These are phyloP conservation scores for Gonatopus flavifemur DNA, from an alignment of 1,140 invertebrate species.

Conservation along the genomic window DNA sequence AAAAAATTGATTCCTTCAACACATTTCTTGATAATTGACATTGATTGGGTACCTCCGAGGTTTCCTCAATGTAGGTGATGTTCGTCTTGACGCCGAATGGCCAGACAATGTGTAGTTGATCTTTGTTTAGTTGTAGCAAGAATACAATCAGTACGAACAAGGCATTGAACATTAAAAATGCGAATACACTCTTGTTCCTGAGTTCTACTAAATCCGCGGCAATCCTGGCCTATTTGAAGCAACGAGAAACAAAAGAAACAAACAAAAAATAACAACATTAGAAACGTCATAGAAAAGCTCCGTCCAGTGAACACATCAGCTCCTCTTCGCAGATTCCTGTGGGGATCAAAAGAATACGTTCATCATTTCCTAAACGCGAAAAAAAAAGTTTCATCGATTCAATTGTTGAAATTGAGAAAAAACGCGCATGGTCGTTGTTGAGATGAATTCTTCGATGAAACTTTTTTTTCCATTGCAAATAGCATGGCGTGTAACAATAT, in stretches of 20 bases:
- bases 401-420: slow-evolving; percentile 2
- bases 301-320: slow-evolving; percentile 1
- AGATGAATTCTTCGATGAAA: too few species aligned
- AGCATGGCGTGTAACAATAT: too few species aligned
- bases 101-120: slow-evolving; percentile 93
- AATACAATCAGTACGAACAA: slow-evolving; percentile 98
- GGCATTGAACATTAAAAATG: slow-evolving; percentile 99
- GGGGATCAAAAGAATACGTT: too few species aligned
- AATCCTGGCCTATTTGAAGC: slow-evolving; percentile 77
- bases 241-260: slow-evolving; percentile 50
- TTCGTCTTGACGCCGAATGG: slow-evolving; percentile 92
- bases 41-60: slow-evolving; percentile 73
- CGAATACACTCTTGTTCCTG: slow-evolving; percentile 95
- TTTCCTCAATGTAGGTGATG: slow-evolving; percentile 89
- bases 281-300: slow-evolving; percentile 33
- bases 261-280: slow-evolving; percentile 35
- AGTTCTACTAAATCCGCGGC: slow-evolving; percentile 87
- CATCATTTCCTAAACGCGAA: too few species aligned
- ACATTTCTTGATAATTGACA: slow-evolving; percentile 12
- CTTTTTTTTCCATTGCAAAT: too few species aligned
- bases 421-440: too few species aligned
- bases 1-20: too few species aligned
- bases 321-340: too few species aligned
- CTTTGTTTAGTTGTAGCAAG: slow-evolving; percentile 97
- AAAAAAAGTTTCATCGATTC: slow-evolving; percentile 24